These are phyloP conservation scores for Anser cygnoides DNA, from an alignment of 2,113 vertebrate genomes.

Conservation along the genomic window DNA sequence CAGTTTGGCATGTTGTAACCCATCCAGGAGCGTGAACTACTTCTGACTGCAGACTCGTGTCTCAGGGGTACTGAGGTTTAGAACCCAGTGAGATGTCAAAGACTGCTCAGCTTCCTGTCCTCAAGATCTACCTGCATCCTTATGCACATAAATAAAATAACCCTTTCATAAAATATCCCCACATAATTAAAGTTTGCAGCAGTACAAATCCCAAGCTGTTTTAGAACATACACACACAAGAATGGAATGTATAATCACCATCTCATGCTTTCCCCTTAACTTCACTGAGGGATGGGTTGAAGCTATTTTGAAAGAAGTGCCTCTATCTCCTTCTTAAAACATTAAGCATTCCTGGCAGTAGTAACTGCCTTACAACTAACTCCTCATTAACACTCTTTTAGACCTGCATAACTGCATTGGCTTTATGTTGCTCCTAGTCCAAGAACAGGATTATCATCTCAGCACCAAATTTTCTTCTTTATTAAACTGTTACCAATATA, in stretches of 20 bases:
- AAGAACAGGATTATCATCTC: slow-evolving; percentile 52
- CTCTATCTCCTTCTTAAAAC: slow-evolving; percentile 7
- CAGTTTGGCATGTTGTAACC: slow-evolving; percentile 29
- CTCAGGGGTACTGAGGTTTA: background rate
- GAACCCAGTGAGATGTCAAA: background rate
- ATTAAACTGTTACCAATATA: background rate
- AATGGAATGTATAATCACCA: slow-evolving; percentile 28
- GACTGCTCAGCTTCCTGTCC: background rate
- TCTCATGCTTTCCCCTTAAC: slow-evolving; percentile 2
- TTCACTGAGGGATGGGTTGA: background rate
- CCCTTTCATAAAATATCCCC: background rate
- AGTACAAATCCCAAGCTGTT: slow-evolving; percentile 6
- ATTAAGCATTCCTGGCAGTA: slow-evolving; percentile 34
- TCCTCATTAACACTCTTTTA: slow-evolving; percentile 37
- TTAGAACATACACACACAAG: background rate
- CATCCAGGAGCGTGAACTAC: background rate
- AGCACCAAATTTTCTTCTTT: slow-evolving; percentile 23
- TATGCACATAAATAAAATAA: background rate
- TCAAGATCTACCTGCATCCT: background rate
- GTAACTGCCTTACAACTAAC: slow-evolving; percentile 39
- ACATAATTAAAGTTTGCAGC: background rate
- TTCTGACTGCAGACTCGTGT: background rate
- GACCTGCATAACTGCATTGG: background rate
- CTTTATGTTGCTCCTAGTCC: slow-evolving; percentile 40
- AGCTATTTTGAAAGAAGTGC: slow-evolving; percentile 26